A percentile compares a stretch with the other conserved stretches of the same genome.
Conservation (phyloP, 2,888 invertebrate genomes). For the Oscheius onirici region DNA sequence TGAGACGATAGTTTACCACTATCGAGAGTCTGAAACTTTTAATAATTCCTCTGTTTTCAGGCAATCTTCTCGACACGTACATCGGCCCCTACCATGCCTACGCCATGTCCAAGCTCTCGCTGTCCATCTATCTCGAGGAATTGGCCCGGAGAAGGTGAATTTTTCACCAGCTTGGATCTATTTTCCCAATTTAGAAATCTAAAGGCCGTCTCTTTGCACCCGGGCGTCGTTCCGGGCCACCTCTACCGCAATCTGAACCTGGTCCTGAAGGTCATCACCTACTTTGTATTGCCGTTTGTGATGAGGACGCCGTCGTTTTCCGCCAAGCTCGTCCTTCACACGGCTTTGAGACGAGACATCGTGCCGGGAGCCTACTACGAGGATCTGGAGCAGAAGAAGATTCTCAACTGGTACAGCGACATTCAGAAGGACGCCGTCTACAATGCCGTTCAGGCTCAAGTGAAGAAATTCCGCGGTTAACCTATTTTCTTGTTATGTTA, state of each 20-base stretch:
- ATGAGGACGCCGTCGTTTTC: conserved; percentile 39
- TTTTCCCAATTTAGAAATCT: background rate
- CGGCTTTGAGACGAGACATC: conserved; percentile 44
- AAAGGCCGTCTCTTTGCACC: conserved; percentile 36
- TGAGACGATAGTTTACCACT: too few relatives aligned
- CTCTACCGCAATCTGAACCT: conserved; percentile 48
- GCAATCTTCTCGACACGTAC: conserved; percentile 24
- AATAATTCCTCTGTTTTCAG: too few relatives aligned
- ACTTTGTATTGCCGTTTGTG: conserved; percentile 10
- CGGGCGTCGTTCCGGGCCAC: conserved; percentile 49
- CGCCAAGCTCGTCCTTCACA: conserved; percentile 44
- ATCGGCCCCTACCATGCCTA: conserved; percentile 57
- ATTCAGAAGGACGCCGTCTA: background rate
- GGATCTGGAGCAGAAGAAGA: conserved; percentile 32
- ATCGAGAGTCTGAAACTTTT: too few relatives aligned
- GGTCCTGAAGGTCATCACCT: conserved; percentile 35
- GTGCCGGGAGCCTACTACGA: conserved; percentile 50
- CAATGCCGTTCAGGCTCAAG: background rate
- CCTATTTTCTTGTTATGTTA: too few relatives aligned
- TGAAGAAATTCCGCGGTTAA: background rate
- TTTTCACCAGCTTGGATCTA: background rate
- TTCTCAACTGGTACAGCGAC: conserved; percentile 1
- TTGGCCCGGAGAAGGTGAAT: conserved; percentile 36
- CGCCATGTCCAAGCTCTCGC: conserved; percentile 50
- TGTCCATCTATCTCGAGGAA: conserved; percentile 47